Percentiles rank a stretch among this genome's conserved stretches.
These are phyloP conservation scores for Neodontobutis hainanensis DNA, from an alignment of 2,113 vertebrate species.

Conservation along the genomic window DNA sequence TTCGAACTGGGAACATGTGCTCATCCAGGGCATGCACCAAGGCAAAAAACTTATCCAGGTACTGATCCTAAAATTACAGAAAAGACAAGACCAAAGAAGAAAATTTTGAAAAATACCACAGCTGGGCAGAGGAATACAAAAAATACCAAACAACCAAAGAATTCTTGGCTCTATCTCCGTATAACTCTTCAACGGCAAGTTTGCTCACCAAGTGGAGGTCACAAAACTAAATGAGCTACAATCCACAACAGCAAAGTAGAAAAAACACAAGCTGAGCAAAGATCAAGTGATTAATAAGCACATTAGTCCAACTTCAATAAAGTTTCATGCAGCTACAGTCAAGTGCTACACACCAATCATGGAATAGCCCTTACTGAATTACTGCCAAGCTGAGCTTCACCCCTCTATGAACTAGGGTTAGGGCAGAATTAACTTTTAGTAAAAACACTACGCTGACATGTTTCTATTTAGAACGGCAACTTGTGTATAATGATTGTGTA, in stretches of 20 bases:
- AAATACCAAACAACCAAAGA: slow-evolving; percentile 13
- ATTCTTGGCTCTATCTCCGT: slow-evolving; percentile 27
- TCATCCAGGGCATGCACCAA: slow-evolving; percentile 97
- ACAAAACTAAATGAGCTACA: slow-evolving; percentile 42
- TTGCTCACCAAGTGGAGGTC: slow-evolving; percentile 38
- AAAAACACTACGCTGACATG: slow-evolving; percentile 9
- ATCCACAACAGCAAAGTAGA: slow-evolving; percentile 41
- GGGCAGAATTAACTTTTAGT: slow-evolving; percentile 15
- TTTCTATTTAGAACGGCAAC: slow-evolving; percentile 4
- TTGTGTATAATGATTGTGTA: neutral
- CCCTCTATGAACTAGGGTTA: slow-evolving; percentile 36
- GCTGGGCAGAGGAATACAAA: neutral
- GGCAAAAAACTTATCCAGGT: slow-evolving; percentile 97
- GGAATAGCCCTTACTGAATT: slow-evolving; percentile 58
- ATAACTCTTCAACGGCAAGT: slow-evolving; percentile 26
- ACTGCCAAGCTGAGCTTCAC: slow-evolving; percentile 26
- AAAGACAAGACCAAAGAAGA: slow-evolving; percentile 6
- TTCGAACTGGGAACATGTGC: slow-evolving; percentile 97
- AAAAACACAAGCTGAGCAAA: slow-evolving; percentile 46
- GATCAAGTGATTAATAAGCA: slow-evolving; percentile 68
- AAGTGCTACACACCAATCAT: slow-evolving; percentile 44
- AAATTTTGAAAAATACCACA: slow-evolving; percentile 3
- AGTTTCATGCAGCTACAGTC: slow-evolving; percentile 47
- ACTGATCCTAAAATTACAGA: slow-evolving; percentile 85
- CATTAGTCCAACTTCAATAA: slow-evolving; percentile 52